Conservation (phyloP, 1,140 invertebrate species). For the Liolophura sinensis region DNA sequence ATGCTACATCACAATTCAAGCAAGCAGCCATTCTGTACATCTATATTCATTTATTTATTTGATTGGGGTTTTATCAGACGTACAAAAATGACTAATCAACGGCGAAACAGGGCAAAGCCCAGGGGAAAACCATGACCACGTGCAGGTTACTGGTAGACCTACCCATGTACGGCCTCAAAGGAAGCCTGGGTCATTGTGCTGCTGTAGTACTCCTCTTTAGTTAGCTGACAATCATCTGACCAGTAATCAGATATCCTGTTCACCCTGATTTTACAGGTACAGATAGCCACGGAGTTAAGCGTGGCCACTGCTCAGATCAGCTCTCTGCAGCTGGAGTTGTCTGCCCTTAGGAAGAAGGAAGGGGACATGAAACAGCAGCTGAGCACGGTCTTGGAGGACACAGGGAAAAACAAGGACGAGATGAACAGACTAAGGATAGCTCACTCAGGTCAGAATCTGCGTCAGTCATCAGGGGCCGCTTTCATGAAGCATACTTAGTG, state of each 20-base stretch:
- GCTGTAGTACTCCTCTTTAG: no score
- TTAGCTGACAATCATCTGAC: not conserved
- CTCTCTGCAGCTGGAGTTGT: conserved; percentile 46
- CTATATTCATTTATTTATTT: no score
- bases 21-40: no score
- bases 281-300: conserved; percentile 46
- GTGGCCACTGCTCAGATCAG: conserved; percentile 42
- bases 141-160: no score
- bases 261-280: conserved; percentile 29
- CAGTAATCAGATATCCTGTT: not conserved
- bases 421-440: conserved; percentile 37
- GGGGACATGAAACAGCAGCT: conserved; percentile 44
- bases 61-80: no score
- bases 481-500: no score
- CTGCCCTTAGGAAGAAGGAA: conserved; percentile 40
- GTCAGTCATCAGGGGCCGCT: no score
- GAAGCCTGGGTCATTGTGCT: not conserved
- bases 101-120: no score
- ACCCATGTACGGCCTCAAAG: no score
- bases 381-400: conserved; percentile 24
- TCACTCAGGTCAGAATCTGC: conserved; percentile 31
- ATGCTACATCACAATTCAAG: no score
- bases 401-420: conserved; percentile 34
- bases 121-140: no score
- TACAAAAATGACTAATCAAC: no score